Conservation (phyloP, 2,113 vertebrate genomes). For the Pelvicachromis taeniatus region DNA sequence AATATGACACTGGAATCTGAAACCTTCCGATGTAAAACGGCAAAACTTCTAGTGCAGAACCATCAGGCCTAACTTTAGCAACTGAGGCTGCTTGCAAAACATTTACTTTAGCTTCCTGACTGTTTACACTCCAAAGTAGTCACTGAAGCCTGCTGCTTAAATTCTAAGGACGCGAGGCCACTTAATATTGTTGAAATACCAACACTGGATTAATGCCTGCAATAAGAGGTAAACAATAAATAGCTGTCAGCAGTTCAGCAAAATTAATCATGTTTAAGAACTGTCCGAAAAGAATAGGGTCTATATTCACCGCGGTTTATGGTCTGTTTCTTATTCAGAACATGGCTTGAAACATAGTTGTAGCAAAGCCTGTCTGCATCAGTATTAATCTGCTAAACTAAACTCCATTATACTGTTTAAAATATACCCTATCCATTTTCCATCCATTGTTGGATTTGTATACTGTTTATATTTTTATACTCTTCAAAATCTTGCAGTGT, state of each 20-base stretch:
- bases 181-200: background rate
- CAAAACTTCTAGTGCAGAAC: background rate
- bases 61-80: background rate
- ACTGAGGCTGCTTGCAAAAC: background rate
- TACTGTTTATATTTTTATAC: background rate
- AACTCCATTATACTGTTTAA: accelerated
- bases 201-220: background rate
- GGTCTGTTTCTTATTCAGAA: background rate
- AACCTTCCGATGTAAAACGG: background rate
- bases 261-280: background rate
- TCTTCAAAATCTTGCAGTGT: background rate
- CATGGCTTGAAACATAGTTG: background rate
- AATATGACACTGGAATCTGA: background rate
- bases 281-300: background rate
- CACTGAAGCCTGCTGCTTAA: background rate
- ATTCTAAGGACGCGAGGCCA: background rate
- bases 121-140: background rate
- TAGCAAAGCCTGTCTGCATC: background rate
- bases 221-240: background rate
- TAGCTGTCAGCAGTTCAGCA: background rate
- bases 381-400: background rate
- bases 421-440: background rate
- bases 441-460: background rate
- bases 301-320: background rate
- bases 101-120: background rate